Conservation (phyloP, 2,113 vertebrate genomes). For the Periophthalmodon schlosseri region DNA sequence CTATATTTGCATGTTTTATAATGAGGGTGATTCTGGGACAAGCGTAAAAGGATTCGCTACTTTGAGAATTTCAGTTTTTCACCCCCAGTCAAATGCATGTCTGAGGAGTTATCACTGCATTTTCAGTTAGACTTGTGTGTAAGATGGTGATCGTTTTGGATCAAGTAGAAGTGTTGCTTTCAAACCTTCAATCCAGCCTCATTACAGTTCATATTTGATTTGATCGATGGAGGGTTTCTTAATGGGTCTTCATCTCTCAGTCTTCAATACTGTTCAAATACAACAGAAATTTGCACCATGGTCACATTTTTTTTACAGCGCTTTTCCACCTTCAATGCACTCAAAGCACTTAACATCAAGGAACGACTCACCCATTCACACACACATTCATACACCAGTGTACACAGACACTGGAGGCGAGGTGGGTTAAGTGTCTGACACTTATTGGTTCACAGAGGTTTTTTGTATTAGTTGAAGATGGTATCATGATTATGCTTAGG, state of each 20-base stretch:
- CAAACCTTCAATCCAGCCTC: background rate
- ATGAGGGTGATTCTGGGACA: slow-evolving; percentile 1
- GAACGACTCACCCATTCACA: too few relatives aligned
- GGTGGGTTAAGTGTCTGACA: too few relatives aligned
- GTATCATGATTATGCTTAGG: too few relatives aligned
- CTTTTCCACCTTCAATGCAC: too few relatives aligned
- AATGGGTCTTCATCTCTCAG: background rate
- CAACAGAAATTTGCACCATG: background rate
- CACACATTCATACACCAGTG: too few relatives aligned
- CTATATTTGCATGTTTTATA: slow-evolving; percentile 20
- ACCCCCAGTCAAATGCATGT: background rate
- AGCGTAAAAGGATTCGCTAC: background rate
- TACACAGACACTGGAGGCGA: too few relatives aligned
- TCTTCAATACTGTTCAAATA: background rate
- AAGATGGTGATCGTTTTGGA: background rate
- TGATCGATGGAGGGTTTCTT: background rate
- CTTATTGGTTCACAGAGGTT: too few relatives aligned
- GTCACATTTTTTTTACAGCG: too few relatives aligned
- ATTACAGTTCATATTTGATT: background rate
- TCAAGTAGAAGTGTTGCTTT: background rate
- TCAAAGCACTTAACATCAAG: too few relatives aligned
- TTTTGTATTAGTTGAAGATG: too few relatives aligned
- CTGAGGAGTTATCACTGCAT: background rate
- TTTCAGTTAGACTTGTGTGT: background rate
- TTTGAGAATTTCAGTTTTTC: background rate